A percentile compares a stretch with the other conserved stretches of the same genome.
Evolutionary conservation across 92 coral and sea anemone species (phyloP).

Genomic region (Porites rus): DNA sequence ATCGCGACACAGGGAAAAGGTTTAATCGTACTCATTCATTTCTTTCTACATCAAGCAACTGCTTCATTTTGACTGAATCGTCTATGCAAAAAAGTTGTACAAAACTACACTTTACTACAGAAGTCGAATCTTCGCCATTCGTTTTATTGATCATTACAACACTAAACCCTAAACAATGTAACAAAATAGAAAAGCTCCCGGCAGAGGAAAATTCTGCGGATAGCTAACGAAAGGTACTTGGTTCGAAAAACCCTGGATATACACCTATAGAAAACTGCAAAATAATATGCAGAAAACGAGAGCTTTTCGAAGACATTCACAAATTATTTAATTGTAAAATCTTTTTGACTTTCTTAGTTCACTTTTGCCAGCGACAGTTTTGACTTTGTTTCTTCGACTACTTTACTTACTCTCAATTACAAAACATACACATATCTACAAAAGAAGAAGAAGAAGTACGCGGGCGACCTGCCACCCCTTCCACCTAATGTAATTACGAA

Average conservation of each 20-base stretch:
- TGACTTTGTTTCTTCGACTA: conserved; percentile 8
- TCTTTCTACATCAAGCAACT: conserved; percentile 25
- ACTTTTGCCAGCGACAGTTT: background rate
- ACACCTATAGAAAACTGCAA: conserved; percentile 53
- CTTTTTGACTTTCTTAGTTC: conserved; percentile 29
- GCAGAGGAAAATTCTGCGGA: conserved; percentile 46
- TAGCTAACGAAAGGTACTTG: conserved; percentile 31
- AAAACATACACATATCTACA: conserved; percentile 72
- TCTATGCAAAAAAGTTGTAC: conserved; percentile 38
- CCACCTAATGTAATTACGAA: conserved; percentile 29
- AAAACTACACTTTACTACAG: conserved; percentile 49
- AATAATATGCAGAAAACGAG: conserved; percentile 18
- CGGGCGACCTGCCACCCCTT: conserved; percentile 35
- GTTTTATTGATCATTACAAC: conserved; percentile 19
- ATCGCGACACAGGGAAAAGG: conserved; percentile 40
- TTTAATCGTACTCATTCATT: background rate
- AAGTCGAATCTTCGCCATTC: conserved; percentile 11
- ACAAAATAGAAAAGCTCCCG: conserved; percentile 52
- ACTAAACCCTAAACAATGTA: conserved; percentile 31
- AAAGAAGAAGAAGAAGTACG: conserved; percentile 22
- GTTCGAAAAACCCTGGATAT: conserved; percentile 38
- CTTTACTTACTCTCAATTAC: conserved; percentile 39
- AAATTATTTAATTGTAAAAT: conserved; percentile 44
- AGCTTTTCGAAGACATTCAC: conserved; percentile 30
- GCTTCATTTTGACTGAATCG: conserved; percentile 31